Evolutionary conservation across 2,888 invertebrate genomes (phyloP).

Genomic region (Caenorhabditis wallacei): DNA sequence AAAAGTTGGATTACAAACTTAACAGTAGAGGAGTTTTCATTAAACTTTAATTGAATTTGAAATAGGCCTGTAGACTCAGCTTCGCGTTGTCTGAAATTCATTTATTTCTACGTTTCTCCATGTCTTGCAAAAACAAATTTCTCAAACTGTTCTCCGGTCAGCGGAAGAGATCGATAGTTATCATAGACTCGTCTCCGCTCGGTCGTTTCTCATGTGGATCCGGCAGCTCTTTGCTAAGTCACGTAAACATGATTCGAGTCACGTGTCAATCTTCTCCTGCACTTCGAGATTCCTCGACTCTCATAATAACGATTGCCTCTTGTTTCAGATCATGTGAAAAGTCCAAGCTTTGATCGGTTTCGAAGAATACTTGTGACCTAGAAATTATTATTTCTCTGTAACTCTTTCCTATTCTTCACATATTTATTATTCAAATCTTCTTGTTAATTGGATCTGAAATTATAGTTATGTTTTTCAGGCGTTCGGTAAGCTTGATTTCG

Average conservation of each 20-base stretch:
- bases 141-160: conserved; percentile 51
- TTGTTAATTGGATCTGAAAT: no score
- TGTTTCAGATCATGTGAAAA: background rate
- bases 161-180: background rate
- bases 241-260: conserved; percentile 55
- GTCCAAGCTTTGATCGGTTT: background rate
- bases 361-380: background rate
- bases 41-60: no score
- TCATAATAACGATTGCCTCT: conserved; percentile 40
- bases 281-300: background rate
- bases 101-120: no score
- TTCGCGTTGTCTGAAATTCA: no score
- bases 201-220: conserved; percentile 4
- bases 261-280: conserved; percentile 3
- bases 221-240: conserved; percentile 31
- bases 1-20: no score
- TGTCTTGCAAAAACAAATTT: no score
- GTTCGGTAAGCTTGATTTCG: conserved; percentile 55
- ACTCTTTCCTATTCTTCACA: no score
- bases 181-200: background rate
- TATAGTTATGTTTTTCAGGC: conserved; percentile 63
- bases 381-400: background rate
- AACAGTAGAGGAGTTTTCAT: no score
- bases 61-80: no score
- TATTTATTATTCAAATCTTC: no score